phyloP scores from a whole-genome alignment of 2,797 vertebrate genomes.

The Pipistrellus kuhlii region DNA sequence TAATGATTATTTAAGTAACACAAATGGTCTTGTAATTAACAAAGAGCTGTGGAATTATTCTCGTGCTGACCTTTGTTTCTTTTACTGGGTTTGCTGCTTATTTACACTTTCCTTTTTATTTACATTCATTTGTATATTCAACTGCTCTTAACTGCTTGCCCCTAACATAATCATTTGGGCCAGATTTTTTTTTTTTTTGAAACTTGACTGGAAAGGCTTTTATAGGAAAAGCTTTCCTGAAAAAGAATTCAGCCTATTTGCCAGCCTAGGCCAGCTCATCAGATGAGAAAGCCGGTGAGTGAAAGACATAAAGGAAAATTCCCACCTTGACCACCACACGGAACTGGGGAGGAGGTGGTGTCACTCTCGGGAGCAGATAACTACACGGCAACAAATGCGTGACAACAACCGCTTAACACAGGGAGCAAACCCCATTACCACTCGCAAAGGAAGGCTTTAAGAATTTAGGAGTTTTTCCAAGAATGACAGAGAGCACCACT shows the following conservation, averaged over 20 bases:
- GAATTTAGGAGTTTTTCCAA: conserved; percentile 89
- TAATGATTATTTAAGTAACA: conserved; percentile 92
- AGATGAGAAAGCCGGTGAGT: conserved; percentile 11
- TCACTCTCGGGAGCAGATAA: conserved; percentile 28
- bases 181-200: not conserved
- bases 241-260: conserved; percentile 56
- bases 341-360: not conserved
- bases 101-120: conserved; percentile 88
- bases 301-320: conserved; percentile 39
- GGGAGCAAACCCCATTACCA: conserved; percentile 77
- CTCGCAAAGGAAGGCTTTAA: conserved; percentile 86
- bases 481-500: conserved; percentile 88
- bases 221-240: not conserved
- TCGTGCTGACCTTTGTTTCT: conserved; percentile 90
- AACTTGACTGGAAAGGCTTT: conserved; percentile 32
- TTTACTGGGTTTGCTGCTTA: conserved; percentile 88
- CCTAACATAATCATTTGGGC: not conserved
- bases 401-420: not conserved
- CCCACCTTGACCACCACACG: not conserved
- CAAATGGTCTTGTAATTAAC: conserved; percentile 92
- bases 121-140: conserved; percentile 87
- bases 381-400: not conserved
- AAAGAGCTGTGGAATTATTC: conserved; percentile 91
- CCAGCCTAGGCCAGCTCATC: conserved; percentile 3
- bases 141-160: conserved; percentile 64